Base-by-base conservation (phyloP, 1,140 invertebrate genomes). In the Plutomurus gul region DNA sequence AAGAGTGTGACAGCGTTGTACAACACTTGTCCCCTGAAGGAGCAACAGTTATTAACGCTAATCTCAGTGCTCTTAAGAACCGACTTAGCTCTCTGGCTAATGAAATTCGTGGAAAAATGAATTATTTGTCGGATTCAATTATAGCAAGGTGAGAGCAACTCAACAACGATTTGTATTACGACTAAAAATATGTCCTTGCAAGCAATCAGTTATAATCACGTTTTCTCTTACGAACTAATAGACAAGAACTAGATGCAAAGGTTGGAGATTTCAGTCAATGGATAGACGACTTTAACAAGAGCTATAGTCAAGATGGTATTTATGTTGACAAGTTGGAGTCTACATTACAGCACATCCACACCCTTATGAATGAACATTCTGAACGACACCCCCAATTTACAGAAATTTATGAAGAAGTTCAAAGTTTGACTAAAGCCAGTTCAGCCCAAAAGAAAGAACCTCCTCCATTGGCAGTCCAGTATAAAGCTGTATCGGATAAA, bases 161-260 rank as follows among this genome's bases (percentile, higher is more conserved):
- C n/a, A 33, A 56, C 22, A 27, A 60, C 11, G 10, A 11, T 16
- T 37, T 76, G 33, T 33, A 8, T 56, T 7, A 60, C 18, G 8
- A 13, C 8, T 40, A 22, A 51, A 10, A 22, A 25, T 2, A 56
- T 0, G 40, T 72, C 18, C 16, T 47, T 73, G 13, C 43, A 47
- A 20, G 20, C 27, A 56, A 70, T 43, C 25, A 11, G 16, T 30
- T 79, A 18, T 18, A 46, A 72, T 74, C 60, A 39, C 40, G 81
- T 82, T 79, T 82, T 80, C 82, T 76, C 27, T 33, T 18, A 36
- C 25, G 27, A 30, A 49, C n/a, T 30, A 8, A 36, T 75, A 87
- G 91, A 82, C 93, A 96, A 88, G 95, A 97, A 85, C 94, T 96
- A 82, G 91, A 94, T 83, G 91, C 91, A 25, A 93, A 93, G 85